Conservation (phyloP, 2,113 vertebrate genomes). For the Anguilla rostrata region DNA sequence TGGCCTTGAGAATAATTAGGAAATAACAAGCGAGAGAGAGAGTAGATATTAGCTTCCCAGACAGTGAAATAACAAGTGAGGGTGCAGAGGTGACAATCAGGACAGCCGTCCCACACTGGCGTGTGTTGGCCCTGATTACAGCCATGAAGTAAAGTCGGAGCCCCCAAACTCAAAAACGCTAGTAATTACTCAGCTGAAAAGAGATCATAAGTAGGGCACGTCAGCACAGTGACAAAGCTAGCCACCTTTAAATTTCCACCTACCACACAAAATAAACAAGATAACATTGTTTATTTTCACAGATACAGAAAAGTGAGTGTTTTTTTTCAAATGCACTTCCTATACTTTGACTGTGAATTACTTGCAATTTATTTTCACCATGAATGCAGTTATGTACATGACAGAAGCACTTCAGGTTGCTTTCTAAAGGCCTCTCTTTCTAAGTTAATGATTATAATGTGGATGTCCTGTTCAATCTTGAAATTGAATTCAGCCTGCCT, state of each 20-base stretch:
- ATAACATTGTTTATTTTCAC: background rate
- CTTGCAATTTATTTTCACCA: background rate
- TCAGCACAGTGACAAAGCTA: background rate
- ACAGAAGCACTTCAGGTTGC: background rate
- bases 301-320: background rate
- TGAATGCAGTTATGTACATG: background rate
- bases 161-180: background rate
- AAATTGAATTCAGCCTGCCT: background rate
- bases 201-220: background rate
- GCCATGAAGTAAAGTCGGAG: background rate
- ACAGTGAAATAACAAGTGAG: constrained; percentile 48
- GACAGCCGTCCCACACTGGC: background rate
- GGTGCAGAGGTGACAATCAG: background rate
- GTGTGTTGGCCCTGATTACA: background rate
- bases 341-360: background rate
- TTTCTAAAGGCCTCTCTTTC: background rate
- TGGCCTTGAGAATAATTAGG: constrained; percentile 53
- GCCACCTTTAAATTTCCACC: background rate
- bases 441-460: background rate
- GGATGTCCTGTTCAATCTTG: background rate
- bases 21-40: constrained; percentile 54
- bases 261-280: background rate
- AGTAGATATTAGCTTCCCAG: constrained; percentile 36
- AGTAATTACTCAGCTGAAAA: background rate
- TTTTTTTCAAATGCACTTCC: background rate